Conservation (phyloP, 2,888 invertebrate species). For the Minunthozetes semirufus region DNA sequence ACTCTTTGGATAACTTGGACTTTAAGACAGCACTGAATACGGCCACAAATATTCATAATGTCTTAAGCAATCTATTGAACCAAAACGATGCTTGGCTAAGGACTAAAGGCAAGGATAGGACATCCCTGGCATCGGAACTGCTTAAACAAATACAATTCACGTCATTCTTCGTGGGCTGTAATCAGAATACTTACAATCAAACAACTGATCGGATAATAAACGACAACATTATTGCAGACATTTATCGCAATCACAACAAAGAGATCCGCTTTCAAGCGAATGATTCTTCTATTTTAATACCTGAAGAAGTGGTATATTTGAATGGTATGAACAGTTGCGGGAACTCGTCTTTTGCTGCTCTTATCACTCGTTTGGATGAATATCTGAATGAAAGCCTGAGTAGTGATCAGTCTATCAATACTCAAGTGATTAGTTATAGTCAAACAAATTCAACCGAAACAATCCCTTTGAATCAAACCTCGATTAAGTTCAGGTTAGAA, state of each 20-base stretch:
- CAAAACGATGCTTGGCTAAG: neutral
- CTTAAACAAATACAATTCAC: neutral
- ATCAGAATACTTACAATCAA: neutral
- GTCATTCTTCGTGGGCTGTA: neutral
- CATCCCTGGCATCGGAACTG: neutral
- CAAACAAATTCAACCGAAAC: neutral
- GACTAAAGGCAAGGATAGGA: neutral
- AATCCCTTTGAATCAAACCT: neutral
- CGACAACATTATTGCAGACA: neutral
- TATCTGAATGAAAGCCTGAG: neutral
- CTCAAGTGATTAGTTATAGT: neutral
- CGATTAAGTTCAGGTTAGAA: neutral
- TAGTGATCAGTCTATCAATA: neutral
- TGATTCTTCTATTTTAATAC: neutral
- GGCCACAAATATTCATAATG: neutral
- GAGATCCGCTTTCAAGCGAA: neutral
- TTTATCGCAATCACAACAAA: neutral
- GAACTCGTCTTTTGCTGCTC: neutral
- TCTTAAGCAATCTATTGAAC: slow-evolving; percentile 3
- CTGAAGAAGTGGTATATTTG: neutral
- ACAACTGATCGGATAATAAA: neutral
- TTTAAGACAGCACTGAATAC: neutral
- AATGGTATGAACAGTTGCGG: neutral
- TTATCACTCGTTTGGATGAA: neutral
- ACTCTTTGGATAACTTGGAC: neutral